Conservation (phyloP, 2,797 vertebrate species). For the Rhabdophis nuchalis region DNA sequence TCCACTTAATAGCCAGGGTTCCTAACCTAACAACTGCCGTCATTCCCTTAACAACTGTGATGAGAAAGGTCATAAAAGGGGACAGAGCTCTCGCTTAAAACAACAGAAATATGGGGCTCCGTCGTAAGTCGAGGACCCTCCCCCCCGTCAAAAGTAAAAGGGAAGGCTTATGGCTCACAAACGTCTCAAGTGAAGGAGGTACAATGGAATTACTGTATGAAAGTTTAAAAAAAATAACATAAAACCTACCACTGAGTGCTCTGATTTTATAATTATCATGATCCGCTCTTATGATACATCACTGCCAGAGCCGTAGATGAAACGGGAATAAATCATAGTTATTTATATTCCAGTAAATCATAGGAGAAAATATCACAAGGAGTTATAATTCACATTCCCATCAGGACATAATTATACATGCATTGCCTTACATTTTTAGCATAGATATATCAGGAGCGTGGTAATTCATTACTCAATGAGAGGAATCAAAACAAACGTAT, state of each 20-base stretch:
- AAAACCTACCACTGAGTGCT: slow-evolving; percentile 41
- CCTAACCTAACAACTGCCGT: no score
- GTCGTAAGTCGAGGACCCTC: neutral
- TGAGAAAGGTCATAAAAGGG: neutral
- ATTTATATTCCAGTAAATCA: slow-evolving; percentile 72
- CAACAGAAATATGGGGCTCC: neutral
- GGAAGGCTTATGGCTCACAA: slow-evolving; percentile 49
- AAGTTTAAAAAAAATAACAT: slow-evolving; percentile 29
- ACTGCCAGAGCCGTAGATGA: slow-evolving; percentile 61
- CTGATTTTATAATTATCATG: slow-evolving; percentile 71
- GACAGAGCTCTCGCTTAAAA: neutral
- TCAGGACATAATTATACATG: slow-evolving; percentile 62
- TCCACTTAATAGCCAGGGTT: no score
- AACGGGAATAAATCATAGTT: slow-evolving; percentile 70
- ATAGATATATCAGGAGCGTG: slow-evolving; percentile 47
- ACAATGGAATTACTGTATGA: slow-evolving; percentile 62
- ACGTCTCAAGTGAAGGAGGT: slow-evolving; percentile 42
- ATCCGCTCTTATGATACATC: slow-evolving; percentile 73
- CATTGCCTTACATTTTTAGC: slow-evolving; percentile 49
- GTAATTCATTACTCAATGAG: slow-evolving; percentile 53
- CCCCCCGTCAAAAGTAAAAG: slow-evolving; percentile 21
- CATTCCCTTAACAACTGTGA: neutral
- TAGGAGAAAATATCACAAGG: slow-evolving; percentile 53
- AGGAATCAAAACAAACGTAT: slow-evolving; percentile 45
- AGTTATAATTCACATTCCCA: slow-evolving; percentile 66